Evolutionary conservation across 2,113 vertebrate genomes (phyloP), one percentile per base, ranked within the genome.

Genomic region (Scatophagus argus): DNA sequence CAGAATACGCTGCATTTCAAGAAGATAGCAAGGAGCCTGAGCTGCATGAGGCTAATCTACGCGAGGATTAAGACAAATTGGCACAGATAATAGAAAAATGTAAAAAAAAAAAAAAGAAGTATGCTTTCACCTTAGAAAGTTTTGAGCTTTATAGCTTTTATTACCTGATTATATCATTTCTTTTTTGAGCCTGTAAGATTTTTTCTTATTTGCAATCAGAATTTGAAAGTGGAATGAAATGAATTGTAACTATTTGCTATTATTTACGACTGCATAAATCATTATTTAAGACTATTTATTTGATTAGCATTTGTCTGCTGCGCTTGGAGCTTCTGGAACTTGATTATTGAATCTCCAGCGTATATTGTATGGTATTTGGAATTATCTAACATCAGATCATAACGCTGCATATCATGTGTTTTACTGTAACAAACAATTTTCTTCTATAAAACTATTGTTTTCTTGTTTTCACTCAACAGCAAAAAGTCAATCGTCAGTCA

Each of bases 221-320:
- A 27, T 74, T 46, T 62, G 0, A 13, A 32, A 65, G 52, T 3
- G 19, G n/a, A 63, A 55, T 47, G 0, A 68, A 62, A 43, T 31
- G 10, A 31, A 72, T 29, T 58, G 11, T 16, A 16, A 31, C 8
- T 70, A 44, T 73, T 25, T 34, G 4, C 16, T 19, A 59, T 67
- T 63, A 5, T 38, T 63, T 23, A 34, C n/a, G 6, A 3, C 31
- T 80, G 41, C 12, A 49, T 74, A 1, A 29, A 62, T 66, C 19
- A 46, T 66, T 84, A 74, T 89, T 84, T 81, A 85, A 70, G 34
- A 60, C 8, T 90, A 88, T 89, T 89, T 88, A 87, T 88, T 89
- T 66, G 60, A 74, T 81, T 59, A 19, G 27, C 81, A 17, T 60
- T 60, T 67, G 39, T 67, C 0, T 44, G 8, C 4, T 23, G 5